Percentiles rank a stretch among this genome's conserved stretches.
phyloP scores from a whole-genome alignment of 2,797 vertebrate genomes.

The Trachurus trachurus region DNA sequence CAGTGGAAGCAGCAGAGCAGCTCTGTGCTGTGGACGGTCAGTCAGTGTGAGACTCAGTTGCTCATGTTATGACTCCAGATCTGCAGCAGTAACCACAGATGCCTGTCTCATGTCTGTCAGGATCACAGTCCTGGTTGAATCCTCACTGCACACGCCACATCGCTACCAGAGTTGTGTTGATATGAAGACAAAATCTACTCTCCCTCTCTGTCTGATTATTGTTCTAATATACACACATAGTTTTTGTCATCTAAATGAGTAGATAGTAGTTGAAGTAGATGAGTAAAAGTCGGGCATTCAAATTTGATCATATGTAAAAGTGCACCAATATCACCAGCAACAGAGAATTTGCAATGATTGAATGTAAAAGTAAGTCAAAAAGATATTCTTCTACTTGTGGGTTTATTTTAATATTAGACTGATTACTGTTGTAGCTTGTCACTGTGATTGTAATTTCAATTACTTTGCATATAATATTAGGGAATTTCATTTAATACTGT shows the following conservation, averaged over 20 bases:
- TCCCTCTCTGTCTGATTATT: background rate
- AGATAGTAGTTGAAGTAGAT: background rate
- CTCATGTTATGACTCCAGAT: conserved; percentile 5
- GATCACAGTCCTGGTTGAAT: too few relatives aligned
- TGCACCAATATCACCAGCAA: background rate
- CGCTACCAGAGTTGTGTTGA: background rate
- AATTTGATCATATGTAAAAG: background rate
- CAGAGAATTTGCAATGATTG: background rate
- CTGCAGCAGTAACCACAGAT: background rate
- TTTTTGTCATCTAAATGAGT: too few relatives aligned
- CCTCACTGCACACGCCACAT: too few relatives aligned
- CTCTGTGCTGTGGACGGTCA: background rate
- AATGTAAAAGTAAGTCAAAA: background rate
- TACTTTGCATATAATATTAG: background rate
- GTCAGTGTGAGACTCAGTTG: background rate
- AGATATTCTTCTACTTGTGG: background rate
- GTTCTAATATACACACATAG: too few relatives aligned
- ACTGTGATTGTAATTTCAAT: too few relatives aligned
- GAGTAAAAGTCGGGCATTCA: background rate
- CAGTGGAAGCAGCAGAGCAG: conserved; percentile 4
- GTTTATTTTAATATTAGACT: background rate
- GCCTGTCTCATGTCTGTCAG: too few relatives aligned
- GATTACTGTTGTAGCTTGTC: background rate
- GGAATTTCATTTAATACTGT: background rate
- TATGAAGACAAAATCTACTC: background rate